A percentile compares a stretch with the other conserved stretches of the same genome.
Evolutionary conservation across 2,888 invertebrate species (phyloP).

Genomic region (Dexiosoma caninum): DNA sequence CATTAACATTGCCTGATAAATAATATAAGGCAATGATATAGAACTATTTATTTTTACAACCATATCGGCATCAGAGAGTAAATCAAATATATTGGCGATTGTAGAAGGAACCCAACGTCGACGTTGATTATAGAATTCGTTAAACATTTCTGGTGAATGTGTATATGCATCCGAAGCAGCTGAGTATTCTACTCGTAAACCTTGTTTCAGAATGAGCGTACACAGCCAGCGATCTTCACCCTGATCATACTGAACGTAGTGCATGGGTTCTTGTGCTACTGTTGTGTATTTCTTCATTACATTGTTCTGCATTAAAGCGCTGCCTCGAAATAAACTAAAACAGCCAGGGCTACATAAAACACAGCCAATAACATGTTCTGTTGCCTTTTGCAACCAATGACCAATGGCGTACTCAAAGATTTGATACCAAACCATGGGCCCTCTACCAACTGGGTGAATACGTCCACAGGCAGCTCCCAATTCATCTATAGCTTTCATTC

Average conservation of each 20-base stretch:
- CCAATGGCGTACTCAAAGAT: constrained; percentile 94
- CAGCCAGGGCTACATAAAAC: constrained; percentile 95
- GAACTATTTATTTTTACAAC: constrained; percentile 92
- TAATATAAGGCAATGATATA: constrained; percentile 89
- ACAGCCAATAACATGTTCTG: constrained; percentile 93
- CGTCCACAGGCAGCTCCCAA: constrained; percentile 93
- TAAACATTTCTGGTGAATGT: constrained; percentile 94
- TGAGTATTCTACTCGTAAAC: constrained; percentile 94
- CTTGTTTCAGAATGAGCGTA: constrained; percentile 92
- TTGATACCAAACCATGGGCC: constrained; percentile 92
- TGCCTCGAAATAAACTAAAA: constrained; percentile 92
- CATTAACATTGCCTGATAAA: constrained; percentile 86
- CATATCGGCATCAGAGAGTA: constrained; percentile 86
- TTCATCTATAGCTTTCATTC: constrained; percentile 90
- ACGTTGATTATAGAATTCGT: constrained; percentile 95
- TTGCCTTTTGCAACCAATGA: constrained; percentile 95
- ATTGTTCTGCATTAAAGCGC: constrained; percentile 93
- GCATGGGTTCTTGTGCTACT: constrained; percentile 86
- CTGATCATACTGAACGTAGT: constrained; percentile 95
- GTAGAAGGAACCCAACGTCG: constrained; percentile 98
- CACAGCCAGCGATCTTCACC: constrained; percentile 99
- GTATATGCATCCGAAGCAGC: constrained; percentile 97
- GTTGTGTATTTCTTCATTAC: constrained; percentile 93
- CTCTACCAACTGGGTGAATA: constrained; percentile 91
- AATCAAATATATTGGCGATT: constrained; percentile 94